Conservation (phyloP, 1,140 invertebrate genomes). For the Acromyrmex heyeri region DNA sequence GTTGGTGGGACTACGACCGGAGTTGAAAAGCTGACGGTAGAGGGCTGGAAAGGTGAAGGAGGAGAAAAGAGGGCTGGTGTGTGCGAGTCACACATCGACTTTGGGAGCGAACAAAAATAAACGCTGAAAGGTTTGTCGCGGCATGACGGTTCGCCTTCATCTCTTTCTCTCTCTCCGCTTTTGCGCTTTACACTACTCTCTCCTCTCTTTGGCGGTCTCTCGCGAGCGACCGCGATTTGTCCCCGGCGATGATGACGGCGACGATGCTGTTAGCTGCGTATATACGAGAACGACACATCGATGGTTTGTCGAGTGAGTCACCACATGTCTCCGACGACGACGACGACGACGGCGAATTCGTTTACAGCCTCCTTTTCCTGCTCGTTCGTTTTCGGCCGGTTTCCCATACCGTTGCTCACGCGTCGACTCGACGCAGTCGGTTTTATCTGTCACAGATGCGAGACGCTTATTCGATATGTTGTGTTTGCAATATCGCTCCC, state of each 20-base stretch:
- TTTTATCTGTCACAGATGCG: slow-evolving; percentile 67
- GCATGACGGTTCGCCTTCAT: slow-evolving; percentile 17
- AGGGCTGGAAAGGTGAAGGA: neutral
- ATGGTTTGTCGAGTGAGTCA: slow-evolving; percentile 71
- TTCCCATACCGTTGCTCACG: slow-evolving; percentile 35
- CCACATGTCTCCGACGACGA: slow-evolving; percentile 30
- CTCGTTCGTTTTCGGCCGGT: slow-evolving; percentile 20
- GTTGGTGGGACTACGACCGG: slow-evolving; percentile 47
- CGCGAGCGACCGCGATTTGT: slow-evolving; percentile 40
- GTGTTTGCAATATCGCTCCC: slow-evolving; percentile 7
- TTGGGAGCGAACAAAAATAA: slow-evolving; percentile 73
- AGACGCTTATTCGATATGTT: slow-evolving; percentile 25
- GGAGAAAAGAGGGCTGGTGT: neutral
- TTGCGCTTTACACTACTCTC: slow-evolving; percentile 46
- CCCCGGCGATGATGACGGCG: slow-evolving; percentile 46
- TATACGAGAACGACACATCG: slow-evolving; percentile 59
- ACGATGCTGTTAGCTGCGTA: slow-evolving; percentile 41
- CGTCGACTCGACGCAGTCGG: neutral
- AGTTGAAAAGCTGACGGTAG: slow-evolving; percentile 46
- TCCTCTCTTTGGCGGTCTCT: slow-evolving; percentile 30
- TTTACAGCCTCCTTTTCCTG: slow-evolving; percentile 31
- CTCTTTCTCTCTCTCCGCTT: slow-evolving; percentile 26
- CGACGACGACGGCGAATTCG: slow-evolving; percentile 10
- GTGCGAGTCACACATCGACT: slow-evolving; percentile 55
- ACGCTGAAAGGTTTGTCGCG: slow-evolving; percentile 63